Evolutionary conservation across 2,113 vertebrate species (phyloP).

Genomic region (Hymenochirus boettgeri): DNA sequence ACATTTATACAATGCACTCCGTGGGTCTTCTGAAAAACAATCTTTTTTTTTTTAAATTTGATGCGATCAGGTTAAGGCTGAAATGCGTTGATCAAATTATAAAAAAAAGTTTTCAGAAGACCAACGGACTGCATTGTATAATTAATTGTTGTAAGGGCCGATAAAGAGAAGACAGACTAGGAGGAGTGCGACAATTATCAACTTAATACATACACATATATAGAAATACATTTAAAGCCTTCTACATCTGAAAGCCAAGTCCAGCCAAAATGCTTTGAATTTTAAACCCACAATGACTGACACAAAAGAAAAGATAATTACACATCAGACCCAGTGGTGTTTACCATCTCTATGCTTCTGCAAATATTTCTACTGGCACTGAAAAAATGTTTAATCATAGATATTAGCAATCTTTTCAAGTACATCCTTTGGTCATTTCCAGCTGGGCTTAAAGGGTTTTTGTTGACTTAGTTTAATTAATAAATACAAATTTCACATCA

Average conservation of each 20-base stretch:
- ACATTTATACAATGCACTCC: too few species aligned
- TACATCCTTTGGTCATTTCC: conserved; percentile 25
- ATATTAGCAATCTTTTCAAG: conserved; percentile 34
- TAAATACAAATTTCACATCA: conserved; percentile 22
- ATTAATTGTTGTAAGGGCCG: too few species aligned
- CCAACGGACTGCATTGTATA: too few species aligned
- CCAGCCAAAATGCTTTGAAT: conserved; percentile 35
- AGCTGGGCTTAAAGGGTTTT: conserved; percentile 24
- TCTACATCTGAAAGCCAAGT: conserved; percentile 18
- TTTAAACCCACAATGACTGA: conserved; percentile 35
- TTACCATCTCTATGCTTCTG: conserved; percentile 24
- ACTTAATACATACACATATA: too few species aligned
- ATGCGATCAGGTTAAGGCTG: too few species aligned
- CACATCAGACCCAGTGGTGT: conserved; percentile 25
- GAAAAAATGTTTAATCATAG: conserved; percentile 35
- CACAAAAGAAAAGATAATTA: conserved; percentile 37
- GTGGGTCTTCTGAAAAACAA: too few species aligned
- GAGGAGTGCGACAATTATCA: too few species aligned
- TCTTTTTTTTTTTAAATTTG: too few species aligned
- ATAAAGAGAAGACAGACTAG: too few species aligned
- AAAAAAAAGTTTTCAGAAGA: too few species aligned
- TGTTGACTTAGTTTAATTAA: conserved; percentile 26
- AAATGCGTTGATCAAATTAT: too few species aligned
- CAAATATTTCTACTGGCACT: conserved; percentile 32
- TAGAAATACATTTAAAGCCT: too few species aligned